Evolutionary conservation across 1,140 invertebrate species (phyloP).

Genomic region (Drosophila asahinai): DNA sequence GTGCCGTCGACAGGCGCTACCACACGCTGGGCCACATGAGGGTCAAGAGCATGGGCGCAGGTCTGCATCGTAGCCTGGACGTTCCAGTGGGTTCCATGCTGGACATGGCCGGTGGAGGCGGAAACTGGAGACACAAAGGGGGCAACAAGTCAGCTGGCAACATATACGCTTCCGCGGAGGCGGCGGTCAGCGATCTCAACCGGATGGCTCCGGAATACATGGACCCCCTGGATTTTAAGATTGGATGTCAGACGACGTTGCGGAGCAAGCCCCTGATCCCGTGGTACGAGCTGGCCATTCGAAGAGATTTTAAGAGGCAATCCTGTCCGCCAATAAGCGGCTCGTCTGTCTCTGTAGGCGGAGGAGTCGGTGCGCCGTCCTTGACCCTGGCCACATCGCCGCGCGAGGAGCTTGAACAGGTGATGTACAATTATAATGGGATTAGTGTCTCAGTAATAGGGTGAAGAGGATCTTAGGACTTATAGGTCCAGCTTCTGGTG

Average conservation of each 20-base stretch:
- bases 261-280: slow-evolving; percentile 89
- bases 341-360: slow-evolving; percentile 11
- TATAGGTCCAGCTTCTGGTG: no score
- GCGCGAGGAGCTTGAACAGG: slow-evolving; percentile 62
- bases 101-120: slow-evolving; percentile 53
- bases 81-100: slow-evolving; percentile 76
- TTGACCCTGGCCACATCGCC: slow-evolving; percentile 59
- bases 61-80: slow-evolving; percentile 69
- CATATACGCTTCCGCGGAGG: slow-evolving; percentile 77
- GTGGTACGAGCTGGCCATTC: slow-evolving; percentile 94
- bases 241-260: slow-evolving; percentile 88
- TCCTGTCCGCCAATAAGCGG: slow-evolving; percentile 87
- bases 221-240: slow-evolving; percentile 86
- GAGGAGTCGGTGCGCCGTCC: slow-evolving; percentile 11
- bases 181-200: slow-evolving; percentile 75
- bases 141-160: slow-evolving; percentile 75
- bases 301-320: slow-evolving; percentile 88
- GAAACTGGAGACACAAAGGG: slow-evolving; percentile 46
- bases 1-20: slow-evolving; percentile 75
- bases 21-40: slow-evolving; percentile 82
- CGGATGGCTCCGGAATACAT: slow-evolving; percentile 80
- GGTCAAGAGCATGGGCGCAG: slow-evolving; percentile 78
- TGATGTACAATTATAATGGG: slow-evolving; percentile 10
- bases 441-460: background rate
- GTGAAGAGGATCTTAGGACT: no score